phyloP scores from a whole-genome alignment of 2,888 invertebrate species.

The Anorthoa munda region DNA sequence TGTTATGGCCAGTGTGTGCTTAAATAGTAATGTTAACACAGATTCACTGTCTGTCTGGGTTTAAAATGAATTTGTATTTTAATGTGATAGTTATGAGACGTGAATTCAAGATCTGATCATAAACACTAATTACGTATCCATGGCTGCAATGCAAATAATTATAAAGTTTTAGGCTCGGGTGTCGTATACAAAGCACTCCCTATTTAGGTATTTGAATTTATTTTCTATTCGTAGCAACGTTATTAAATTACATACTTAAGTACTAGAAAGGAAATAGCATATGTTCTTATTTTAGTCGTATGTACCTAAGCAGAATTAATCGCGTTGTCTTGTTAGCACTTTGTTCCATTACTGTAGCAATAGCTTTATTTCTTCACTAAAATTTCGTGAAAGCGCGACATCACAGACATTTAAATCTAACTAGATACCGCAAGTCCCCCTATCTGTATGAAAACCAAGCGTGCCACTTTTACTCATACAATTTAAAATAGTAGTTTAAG shows the following conservation, averaged over 20 bases:
- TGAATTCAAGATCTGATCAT: conserved; percentile 62
- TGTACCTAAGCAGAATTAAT: conserved; percentile 22
- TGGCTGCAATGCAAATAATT: conserved; percentile 67
- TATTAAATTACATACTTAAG: conserved; percentile 28
- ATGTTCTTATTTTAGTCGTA: neutral
- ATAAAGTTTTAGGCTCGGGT: conserved; percentile 57
- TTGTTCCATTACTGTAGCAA: conserved; percentile 21
- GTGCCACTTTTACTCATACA: too few relatives aligned
- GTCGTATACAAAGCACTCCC: conserved; percentile 67
- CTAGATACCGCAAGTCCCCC: too few relatives aligned
- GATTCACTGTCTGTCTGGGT: conserved; percentile 38
- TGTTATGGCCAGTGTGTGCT: conserved; percentile 60
- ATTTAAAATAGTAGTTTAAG: too few relatives aligned
- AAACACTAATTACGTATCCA: conserved; percentile 48
- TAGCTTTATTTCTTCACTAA: conserved; percentile 32
- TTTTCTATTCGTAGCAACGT: conserved; percentile 41
- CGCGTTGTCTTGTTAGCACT: conserved; percentile 35
- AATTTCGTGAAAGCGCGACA: conserved; percentile 3
- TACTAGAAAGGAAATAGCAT: conserved; percentile 22
- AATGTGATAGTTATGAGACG: conserved; percentile 52
- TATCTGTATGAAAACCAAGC: too few relatives aligned
- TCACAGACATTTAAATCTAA: too few relatives aligned
- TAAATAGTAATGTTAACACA: conserved; percentile 39
- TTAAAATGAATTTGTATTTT: conserved; percentile 53
- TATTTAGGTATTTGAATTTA: conserved; percentile 46